Percentiles rank a stretch among this genome's conserved stretches.
These are phyloP conservation scores for Pollachius pollachius DNA, from an alignment of 2,113 vertebrate species.

Conservation along the genomic window DNA sequence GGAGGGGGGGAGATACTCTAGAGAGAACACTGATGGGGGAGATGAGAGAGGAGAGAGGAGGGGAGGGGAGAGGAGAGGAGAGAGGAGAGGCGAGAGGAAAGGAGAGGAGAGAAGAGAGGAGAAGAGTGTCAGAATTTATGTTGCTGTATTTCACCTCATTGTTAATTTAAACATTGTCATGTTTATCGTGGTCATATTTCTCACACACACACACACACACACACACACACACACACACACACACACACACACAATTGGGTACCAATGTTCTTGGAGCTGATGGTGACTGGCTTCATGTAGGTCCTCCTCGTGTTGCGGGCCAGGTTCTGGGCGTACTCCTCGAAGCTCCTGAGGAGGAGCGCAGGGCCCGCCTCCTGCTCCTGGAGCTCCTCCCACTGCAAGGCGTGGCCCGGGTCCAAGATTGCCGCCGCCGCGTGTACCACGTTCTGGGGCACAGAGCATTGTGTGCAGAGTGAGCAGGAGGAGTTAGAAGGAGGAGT, in stretches of 20 bases:
- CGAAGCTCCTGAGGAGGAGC: constrained; percentile 75
- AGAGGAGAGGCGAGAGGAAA: too few relatives aligned
- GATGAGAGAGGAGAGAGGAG: too few relatives aligned
- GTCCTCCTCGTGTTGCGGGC: constrained; percentile 80
- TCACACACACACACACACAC: too few relatives aligned
- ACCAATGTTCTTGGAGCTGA: constrained; percentile 84
- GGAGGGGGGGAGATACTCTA: constrained; percentile 80
- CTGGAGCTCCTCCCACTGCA: constrained; percentile 85
- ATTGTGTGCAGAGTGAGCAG: background rate
- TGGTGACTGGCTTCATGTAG: constrained; percentile 83
- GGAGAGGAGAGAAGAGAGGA: too few relatives aligned
- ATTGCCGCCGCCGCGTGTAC: constrained; percentile 77
- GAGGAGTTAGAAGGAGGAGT: background rate
- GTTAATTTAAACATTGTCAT: too few relatives aligned
- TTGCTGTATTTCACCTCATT: too few relatives aligned
- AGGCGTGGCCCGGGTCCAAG: constrained; percentile 74
- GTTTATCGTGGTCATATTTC: too few relatives aligned
- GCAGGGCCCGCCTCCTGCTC: constrained; percentile 72
- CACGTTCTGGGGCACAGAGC: constrained; percentile 69
- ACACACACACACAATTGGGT: too few relatives aligned
- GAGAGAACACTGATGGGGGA: constrained; percentile 71
- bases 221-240: too few relatives aligned
- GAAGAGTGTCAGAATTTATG: too few relatives aligned
- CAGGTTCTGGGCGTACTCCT: constrained; percentile 79
- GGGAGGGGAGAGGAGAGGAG: too few relatives aligned